Base-by-base conservation (phyloP, 1,140 invertebrate species). In the Trichomalopsis sarcophagae region DNA sequence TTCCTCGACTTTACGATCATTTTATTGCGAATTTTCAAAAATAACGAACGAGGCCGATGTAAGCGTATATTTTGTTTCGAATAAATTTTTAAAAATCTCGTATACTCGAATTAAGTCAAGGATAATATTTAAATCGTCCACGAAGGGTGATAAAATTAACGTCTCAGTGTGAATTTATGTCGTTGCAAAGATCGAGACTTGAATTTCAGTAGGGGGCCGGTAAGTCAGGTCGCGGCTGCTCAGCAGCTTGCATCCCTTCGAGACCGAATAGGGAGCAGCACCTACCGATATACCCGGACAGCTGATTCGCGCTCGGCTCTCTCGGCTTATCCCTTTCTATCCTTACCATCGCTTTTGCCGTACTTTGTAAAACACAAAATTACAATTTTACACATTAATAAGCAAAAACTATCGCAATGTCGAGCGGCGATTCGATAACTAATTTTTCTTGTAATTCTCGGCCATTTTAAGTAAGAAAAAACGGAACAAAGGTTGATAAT, bases 201-300 rank as follows among this genome's bases (percentile, higher is more conserved):
- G 69, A 14, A 30, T 71, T 71, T 33, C 21, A 71, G 11, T 30
- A 10, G 5, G 14, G 23, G 23, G 73, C 40, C 82, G 82, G 47
- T 84, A 84, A 79, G 17, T 76, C 55, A 84, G 82, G n/a, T 55
- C n/a, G 9, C 82, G 5, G 0, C 17, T 0, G 3, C 40, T 9
- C 10, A 2, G 44, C 10, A 55, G 17, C 78, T 55, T 68, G 55
- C 82, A 79, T 84, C 82, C 76, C 81, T 68, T 71, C 21, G 14
- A 55, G n/a, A 30, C 30, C 44, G 47, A 47, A 30, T 17, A 36
- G 77, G 78, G 84, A 47, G 84, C 84, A 85, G 84, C 84, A 85
- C 84, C 78, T 85, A 30, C 69, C 71, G 23, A 36, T 40, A 36
- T 40, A 55, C 30, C 62, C 30, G n/a, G 21, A 7, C 55, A 62